phyloP scores from a whole-genome alignment of 1,140 invertebrate species.

The Pollicipes pollicipes region DNA sequence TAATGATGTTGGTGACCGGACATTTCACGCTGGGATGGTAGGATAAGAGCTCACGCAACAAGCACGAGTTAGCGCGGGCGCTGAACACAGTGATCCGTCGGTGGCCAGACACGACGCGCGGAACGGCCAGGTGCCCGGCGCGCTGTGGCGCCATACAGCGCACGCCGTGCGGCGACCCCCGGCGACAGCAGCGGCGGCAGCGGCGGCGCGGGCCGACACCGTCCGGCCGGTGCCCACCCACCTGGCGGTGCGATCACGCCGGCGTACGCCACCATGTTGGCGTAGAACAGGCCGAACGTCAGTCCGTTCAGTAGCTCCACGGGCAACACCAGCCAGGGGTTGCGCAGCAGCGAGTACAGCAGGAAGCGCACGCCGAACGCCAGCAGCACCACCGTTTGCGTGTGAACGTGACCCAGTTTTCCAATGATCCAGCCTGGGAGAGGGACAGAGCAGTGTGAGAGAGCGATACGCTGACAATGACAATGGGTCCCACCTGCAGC shows the following conservation, averaged over 20 bases:
- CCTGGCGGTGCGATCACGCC: constrained; percentile 66
- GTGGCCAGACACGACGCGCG: too few relatives aligned
- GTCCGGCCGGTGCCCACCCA: too few relatives aligned
- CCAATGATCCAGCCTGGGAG: constrained; percentile 47
- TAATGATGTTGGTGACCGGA: too few relatives aligned
- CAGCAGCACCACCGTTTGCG: constrained; percentile 62
- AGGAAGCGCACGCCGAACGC: constrained; percentile 56
- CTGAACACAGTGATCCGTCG: too few relatives aligned
- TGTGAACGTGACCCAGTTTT: constrained; percentile 59
- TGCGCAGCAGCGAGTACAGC: constrained; percentile 55
- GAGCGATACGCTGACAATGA: not conserved
- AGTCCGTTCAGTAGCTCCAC: constrained; percentile 72
- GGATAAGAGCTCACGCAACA: too few relatives aligned
- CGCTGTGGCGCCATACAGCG: too few relatives aligned
- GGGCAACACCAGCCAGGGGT: constrained; percentile 63
- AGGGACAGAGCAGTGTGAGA: constrained; percentile 16
- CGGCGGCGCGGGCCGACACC: too few relatives aligned
- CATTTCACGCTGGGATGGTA: too few relatives aligned
- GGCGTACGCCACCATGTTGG: constrained; percentile 71
- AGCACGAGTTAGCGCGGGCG: too few relatives aligned
- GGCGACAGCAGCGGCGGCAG: too few relatives aligned
- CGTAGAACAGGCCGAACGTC: constrained; percentile 73
- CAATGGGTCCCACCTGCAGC: not conserved
- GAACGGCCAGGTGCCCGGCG: too few relatives aligned
- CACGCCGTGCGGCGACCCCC: too few relatives aligned